Conservation (phyloP, 1,140 invertebrate species). For the Neodiprion fabricii region DNA sequence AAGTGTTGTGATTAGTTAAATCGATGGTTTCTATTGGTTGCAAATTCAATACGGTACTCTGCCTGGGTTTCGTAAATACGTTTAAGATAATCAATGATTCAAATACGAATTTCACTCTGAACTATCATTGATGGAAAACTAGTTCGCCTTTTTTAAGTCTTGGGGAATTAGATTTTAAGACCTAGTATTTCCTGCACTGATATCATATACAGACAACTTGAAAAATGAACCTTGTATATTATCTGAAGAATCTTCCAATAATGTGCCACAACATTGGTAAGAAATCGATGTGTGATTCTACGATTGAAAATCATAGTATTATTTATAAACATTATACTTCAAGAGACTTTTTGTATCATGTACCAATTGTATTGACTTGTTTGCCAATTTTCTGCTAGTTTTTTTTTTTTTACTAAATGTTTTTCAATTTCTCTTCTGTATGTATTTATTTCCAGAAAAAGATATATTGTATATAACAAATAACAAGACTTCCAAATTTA, state of each 20-base stretch:
- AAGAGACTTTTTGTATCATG: neutral
- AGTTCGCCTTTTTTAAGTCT: too few relatives aligned
- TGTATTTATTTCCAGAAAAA: neutral
- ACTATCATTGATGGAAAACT: too few relatives aligned
- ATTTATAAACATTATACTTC: neutral
- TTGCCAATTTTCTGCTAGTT: neutral
- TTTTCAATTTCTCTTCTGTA: neutral
- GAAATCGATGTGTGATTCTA: too few relatives aligned
- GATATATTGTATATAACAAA: constrained; percentile 1
- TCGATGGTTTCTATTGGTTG: too few relatives aligned
- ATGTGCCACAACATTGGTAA: neutral
- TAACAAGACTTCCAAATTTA: neutral
- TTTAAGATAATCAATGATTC: too few relatives aligned
- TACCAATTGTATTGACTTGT: too few relatives aligned
- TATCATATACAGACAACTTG: neutral
- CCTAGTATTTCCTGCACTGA: neutral
- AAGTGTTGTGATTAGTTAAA: too few relatives aligned
- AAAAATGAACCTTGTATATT: neutral
- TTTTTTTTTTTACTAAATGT: neutral
- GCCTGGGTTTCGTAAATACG: too few relatives aligned
- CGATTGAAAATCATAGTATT: neutral
- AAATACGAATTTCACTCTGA: too few relatives aligned
- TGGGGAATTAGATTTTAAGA: neutral
- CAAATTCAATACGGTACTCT: too few relatives aligned
- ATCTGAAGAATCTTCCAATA: neutral